Evolutionary conservation across 2,113 vertebrate genomes (phyloP), one percentile per base, ranked within the genome.

Genomic region (Anser cygnoides): DNA sequence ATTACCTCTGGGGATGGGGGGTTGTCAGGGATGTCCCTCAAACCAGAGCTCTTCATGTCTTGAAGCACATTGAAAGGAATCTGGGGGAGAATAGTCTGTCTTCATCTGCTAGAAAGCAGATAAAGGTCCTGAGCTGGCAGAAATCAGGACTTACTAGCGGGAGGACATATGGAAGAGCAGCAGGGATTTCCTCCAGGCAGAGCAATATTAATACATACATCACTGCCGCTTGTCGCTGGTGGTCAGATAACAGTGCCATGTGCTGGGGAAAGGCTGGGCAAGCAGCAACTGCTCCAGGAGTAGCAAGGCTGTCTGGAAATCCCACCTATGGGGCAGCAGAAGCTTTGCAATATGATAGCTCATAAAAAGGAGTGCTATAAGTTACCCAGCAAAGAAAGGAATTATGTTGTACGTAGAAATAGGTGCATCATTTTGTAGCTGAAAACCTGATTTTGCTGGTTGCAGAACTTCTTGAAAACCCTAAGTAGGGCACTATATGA

Each of bases 131-230:
- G 7, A 94, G 81, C 63, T 91, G 65, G 52, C 77, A 84, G 68
- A 92, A 92, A 55, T 50, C 10, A 3, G 80, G 72, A 63, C 76
- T 84, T 13, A 39, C n/a, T 65, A 23, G 71, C 0, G 2, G 72
- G 74, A 91, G 49, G 21, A 70, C 87, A 79, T 85, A 92, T 29
- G 63, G 91, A 86, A 93, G n/a, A 88, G 58, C 84, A 90, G 78
- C 77, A 91, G 92, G 89, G 74, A 67, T 87, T 92, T 95, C 74
- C 79, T 95, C 54, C 52, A 76, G 90, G 80, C 74, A 93, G 68
- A 79, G 44, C 86, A 62, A 1, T 67, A 84, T 86, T 77, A 90
- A 29, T 86, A 44, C 33, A 21, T 52, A 12, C 83, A 71, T 72
- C 72, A 14, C 86, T 80, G 74, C 33, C 31, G 11, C 76, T 92